phyloP scores from a whole-genome alignment of 1,140 invertebrate species.

The Zaprionus kolodkinae region DNA sequence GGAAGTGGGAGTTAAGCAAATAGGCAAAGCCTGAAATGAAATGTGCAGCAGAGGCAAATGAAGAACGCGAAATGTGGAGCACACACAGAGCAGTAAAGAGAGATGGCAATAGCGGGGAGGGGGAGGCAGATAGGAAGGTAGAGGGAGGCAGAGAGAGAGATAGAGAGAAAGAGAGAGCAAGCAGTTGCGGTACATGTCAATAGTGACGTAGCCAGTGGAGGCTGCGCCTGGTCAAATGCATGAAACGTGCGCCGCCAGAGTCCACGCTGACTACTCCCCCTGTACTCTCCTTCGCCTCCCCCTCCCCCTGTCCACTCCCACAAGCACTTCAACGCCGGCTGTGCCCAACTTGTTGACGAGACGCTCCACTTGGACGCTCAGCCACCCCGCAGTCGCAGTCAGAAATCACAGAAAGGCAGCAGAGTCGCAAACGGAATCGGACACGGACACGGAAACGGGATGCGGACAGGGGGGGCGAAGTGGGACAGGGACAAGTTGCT shows the following conservation, averaged over 20 bases:
- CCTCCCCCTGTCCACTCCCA: background rate
- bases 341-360: slow-evolving; percentile 32
- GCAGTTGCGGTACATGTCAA: slow-evolving; percentile 29
- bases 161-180: slow-evolving; percentile 30
- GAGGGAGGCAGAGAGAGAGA: background rate
- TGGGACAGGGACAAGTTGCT: background rate
- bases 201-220: slow-evolving; percentile 14
- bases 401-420: background rate
- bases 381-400: slow-evolving; percentile 22
- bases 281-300: slow-evolving; percentile 1
- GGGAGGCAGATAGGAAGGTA: background rate
- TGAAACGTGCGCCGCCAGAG: slow-evolving; percentile 24
- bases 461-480: background rate
- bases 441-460: background rate
- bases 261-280: slow-evolving; percentile 2
- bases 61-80: slow-evolving; percentile 69
- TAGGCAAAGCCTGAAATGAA: slow-evolving; percentile 61
- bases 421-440: slow-evolving; percentile 12
- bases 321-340: slow-evolving; percentile 19
- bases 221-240: slow-evolving; percentile 47
- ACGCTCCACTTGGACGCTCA: slow-evolving; percentile 1
- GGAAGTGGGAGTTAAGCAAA: slow-evolving; percentile 66
- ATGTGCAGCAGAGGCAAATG: slow-evolving; percentile 63
- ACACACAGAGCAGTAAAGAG: slow-evolving; percentile 16
- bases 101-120: slow-evolving; percentile 15